phyloP scores from a whole-genome alignment of 2,888 invertebrate genomes.

The Rambutsinella grinnellia region DNA sequence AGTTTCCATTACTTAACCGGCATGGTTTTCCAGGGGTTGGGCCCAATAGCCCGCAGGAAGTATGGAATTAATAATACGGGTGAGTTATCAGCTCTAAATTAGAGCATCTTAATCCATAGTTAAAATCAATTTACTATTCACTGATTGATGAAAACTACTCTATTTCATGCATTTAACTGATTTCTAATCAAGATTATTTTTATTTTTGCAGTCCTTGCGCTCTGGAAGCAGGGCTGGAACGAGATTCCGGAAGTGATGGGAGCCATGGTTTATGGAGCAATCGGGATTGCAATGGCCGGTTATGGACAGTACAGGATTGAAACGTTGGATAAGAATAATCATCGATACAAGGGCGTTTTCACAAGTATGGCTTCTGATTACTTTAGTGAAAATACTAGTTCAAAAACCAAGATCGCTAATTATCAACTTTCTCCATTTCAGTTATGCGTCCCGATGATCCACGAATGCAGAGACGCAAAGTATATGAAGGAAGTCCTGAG shows the following conservation, averaged over 20 bases:
- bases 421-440: too few relatives aligned
- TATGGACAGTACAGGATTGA: slow-evolving; percentile 72
- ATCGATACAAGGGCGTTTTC: slow-evolving; percentile 76
- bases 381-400: too few relatives aligned
- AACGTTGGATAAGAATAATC: slow-evolving; percentile 77
- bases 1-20: too few relatives aligned
- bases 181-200: too few relatives aligned
- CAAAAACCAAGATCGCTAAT: too few relatives aligned
- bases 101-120: too few relatives aligned
- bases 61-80: too few relatives aligned
- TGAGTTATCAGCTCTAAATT: too few relatives aligned
- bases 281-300: slow-evolving; percentile 70
- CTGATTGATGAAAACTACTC: too few relatives aligned
- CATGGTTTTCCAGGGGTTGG: too few relatives aligned
- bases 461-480: slow-evolving; percentile 15
- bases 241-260: slow-evolving; percentile 82
- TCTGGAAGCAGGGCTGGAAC: slow-evolving; percentile 73
- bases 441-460: slow-evolving; percentile 58
- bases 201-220: slow-evolving; percentile 66
- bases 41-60: too few relatives aligned
- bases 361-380: slow-evolving; percentile 69
- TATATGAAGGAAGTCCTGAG: slow-evolving; percentile 47
- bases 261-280: slow-evolving; percentile 73
- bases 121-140: too few relatives aligned
- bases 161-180: background rate